phyloP scores from a whole-genome alignment of 2,888 invertebrate species.

The Lottia scabra region DNA sequence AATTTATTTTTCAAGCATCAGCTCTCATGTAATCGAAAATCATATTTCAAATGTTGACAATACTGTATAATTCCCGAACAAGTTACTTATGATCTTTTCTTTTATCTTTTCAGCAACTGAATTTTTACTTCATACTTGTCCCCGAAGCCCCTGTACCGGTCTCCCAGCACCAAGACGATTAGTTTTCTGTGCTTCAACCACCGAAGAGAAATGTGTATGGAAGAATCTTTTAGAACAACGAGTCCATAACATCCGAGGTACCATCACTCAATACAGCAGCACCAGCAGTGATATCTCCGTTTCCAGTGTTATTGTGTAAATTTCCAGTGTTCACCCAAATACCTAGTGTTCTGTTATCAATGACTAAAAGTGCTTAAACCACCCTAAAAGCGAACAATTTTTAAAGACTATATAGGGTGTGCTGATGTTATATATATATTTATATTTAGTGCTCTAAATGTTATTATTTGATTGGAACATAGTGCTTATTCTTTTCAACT shows the following conservation, averaged over 20 bases:
- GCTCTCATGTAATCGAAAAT: neutral
- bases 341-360: too few relatives aligned
- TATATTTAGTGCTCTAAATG: too few relatives aligned
- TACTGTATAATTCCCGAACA: neutral
- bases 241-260: constrained; percentile 43
- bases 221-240: constrained; percentile 62
- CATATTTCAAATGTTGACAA: neutral
- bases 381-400: too few relatives aligned
- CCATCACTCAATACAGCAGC: constrained; percentile 43
- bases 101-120: constrained; percentile 46
- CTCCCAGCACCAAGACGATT: constrained; percentile 27
- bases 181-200: constrained; percentile 52
- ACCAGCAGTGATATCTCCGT: constrained; percentile 25
- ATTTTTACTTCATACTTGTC: constrained; percentile 45
- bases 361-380: too few relatives aligned
- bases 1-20: too few relatives aligned
- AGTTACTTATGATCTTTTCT: constrained; percentile 14
- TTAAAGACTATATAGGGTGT: too few relatives aligned
- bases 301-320: neutral
- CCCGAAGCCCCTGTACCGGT: constrained; percentile 22
- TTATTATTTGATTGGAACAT: too few relatives aligned
- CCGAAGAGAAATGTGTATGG: constrained; percentile 63
- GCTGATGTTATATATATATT: too few relatives aligned
- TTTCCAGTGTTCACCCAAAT: too few relatives aligned
- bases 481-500: too few relatives aligned